Conservation (phyloP, 2,113 vertebrate genomes). For the Cygnus buccinator region DNA sequence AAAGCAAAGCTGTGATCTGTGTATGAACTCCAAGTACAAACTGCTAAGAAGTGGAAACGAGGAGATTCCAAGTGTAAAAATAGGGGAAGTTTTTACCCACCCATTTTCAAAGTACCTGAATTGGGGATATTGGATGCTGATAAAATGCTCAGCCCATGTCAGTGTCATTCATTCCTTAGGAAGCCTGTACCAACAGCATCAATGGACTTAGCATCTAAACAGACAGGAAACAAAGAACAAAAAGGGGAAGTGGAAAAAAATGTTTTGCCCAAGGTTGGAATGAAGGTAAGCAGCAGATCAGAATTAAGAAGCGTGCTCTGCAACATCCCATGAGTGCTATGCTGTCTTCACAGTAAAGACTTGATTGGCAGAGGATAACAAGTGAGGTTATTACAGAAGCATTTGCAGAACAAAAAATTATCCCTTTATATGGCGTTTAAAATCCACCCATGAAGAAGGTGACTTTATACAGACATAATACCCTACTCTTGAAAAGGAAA, state of each 20-base stretch:
- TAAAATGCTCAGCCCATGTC: rapidly evolving
- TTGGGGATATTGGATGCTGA: background rate
- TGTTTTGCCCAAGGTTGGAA: background rate
- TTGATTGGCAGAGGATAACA: background rate
- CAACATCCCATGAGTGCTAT: background rate
- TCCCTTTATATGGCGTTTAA: background rate
- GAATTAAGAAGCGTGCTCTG: background rate
- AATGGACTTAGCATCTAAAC: background rate
- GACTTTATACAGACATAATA: background rate
- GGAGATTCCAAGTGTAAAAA: background rate
- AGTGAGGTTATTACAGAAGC: background rate
- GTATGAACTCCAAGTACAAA: background rate
- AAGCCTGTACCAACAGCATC: background rate
- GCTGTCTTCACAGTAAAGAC: background rate
- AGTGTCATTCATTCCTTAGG: background rate
- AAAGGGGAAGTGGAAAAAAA: background rate
- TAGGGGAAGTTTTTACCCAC: background rate
- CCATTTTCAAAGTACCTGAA: background rate
- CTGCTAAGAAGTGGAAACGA: background rate
- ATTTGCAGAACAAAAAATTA: background rate
- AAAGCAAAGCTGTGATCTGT: background rate
- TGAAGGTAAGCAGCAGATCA: background rate
- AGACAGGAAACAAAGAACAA: background rate
- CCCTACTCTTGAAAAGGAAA: background rate
- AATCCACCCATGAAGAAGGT: background rate